Conservation (phyloP, 2,888 invertebrate species). For the Drosophila limbata region DNA sequence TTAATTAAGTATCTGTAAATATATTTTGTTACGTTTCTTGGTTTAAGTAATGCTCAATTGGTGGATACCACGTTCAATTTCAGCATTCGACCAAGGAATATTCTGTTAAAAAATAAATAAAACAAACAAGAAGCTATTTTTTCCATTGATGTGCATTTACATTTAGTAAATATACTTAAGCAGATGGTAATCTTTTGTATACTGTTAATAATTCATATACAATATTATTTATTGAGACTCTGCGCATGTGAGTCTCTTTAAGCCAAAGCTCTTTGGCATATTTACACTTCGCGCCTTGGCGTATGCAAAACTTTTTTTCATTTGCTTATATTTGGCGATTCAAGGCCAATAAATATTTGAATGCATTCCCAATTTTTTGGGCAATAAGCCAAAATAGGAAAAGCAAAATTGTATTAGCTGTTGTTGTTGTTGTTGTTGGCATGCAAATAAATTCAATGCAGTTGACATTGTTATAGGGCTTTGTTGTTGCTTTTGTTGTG, state of each 20-base stretch:
- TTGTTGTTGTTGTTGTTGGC: slow-evolving; percentile 23
- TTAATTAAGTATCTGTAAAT: no score
- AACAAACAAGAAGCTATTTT: neutral
- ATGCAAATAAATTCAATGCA: slow-evolving; percentile 73
- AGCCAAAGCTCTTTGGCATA: neutral
- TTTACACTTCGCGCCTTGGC: slow-evolving; percentile 9
- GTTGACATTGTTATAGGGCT: slow-evolving; percentile 41
- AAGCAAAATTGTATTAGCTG: neutral
- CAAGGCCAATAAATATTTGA: slow-evolving; percentile 30
- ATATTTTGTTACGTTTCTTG: no score
- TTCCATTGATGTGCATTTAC: neutral
- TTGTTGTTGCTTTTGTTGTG: slow-evolving; percentile 24
- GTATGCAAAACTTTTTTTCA: neutral
- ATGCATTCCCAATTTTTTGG: slow-evolving; percentile 43
- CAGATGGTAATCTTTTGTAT: neutral
- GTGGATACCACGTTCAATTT: no score
- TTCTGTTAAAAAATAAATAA: neutral
- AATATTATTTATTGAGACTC: neutral
- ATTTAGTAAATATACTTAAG: neutral
- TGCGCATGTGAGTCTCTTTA: neutral
- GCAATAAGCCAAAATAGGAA: slow-evolving; percentile 48
- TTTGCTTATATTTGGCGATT: slow-evolving; percentile 24
- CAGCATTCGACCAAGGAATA: no score
- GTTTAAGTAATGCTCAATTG: no score
- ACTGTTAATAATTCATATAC: neutral